These are phyloP conservation scores for Ditula angustiorana DNA, from an alignment of 2,888 invertebrate species.

Conservation along the genomic window DNA sequence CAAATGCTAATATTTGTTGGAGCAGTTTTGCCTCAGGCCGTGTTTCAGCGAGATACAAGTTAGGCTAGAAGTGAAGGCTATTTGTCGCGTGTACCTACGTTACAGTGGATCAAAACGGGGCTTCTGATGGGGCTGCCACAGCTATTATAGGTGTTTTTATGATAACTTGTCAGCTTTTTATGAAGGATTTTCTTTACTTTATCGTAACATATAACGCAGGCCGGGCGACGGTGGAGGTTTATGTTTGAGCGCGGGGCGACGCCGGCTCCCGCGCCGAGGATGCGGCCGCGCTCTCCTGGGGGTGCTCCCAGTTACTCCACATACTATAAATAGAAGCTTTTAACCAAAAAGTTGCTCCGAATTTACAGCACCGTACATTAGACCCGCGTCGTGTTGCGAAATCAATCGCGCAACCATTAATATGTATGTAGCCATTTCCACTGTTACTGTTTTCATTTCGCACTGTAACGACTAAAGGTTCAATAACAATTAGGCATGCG, in stretches of 20 bases:
- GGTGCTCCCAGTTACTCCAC: conserved; percentile 46
- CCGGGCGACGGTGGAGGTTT: conserved; percentile 3
- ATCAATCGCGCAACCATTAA: conserved; percentile 22
- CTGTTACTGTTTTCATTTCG: too few relatives aligned
- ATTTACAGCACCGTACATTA: conserved; percentile 49
- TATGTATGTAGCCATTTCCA: background rate
- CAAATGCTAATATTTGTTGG: too few relatives aligned
- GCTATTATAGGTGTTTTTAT: background rate
- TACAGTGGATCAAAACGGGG: too few relatives aligned
- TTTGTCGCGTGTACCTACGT: too few relatives aligned
- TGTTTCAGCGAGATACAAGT: too few relatives aligned
- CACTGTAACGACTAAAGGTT: background rate
- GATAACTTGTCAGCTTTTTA: conserved; percentile 7
- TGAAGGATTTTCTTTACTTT: conserved; percentile 2
- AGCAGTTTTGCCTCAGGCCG: too few relatives aligned
- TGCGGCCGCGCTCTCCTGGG: conserved; percentile 44
- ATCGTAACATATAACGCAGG: conserved; percentile 12
- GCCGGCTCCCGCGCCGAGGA: conserved; percentile 6
- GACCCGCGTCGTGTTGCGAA: conserved; percentile 33
- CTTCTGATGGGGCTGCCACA: too few relatives aligned
- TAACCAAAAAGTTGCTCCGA: conserved; percentile 57
- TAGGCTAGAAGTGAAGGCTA: too few relatives aligned
- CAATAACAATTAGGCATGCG: background rate
- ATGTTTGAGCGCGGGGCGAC: background rate
- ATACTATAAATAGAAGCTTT: conserved; percentile 64